Evolutionary conservation across 2,113 vertebrate genomes (phyloP).

Genomic region (Bos javanicus): DNA sequence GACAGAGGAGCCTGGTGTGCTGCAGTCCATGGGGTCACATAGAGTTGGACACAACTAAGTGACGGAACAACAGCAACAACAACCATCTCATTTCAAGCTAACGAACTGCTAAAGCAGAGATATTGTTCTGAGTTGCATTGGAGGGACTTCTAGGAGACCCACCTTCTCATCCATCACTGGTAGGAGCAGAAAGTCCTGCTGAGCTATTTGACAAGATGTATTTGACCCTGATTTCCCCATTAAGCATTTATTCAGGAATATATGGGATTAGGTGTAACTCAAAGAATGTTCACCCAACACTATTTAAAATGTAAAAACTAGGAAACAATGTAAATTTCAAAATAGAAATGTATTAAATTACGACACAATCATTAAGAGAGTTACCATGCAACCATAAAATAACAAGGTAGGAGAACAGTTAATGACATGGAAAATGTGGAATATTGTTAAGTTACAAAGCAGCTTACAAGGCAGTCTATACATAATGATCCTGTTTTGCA

Average conservation of each 20-base stretch:
- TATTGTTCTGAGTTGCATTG: accelerated
- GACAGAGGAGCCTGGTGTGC: not conserved
- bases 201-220: not conserved
- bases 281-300: not conserved
- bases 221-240: not conserved
- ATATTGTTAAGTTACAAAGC: not conserved
- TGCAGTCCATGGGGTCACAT: not conserved
- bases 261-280: not conserved
- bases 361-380: not conserved
- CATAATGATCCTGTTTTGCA: not conserved
- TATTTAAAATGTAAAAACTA: not conserved
- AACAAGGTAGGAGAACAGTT: not conserved
- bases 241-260: not conserved
- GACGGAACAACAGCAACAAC: not conserved
- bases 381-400: constrained; percentile 10
- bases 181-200: not conserved
- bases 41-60: not conserved
- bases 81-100: not conserved
- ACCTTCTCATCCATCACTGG: not conserved
- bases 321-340: not conserved
- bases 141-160: not conserved
- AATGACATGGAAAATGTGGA: not conserved
- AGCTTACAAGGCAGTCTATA: not conserved
- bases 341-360: not conserved
- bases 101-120: not conserved